phyloP scores from a whole-genome alignment of 2,113 vertebrate species.

The Sminthopsis crassicaudata region DNA sequence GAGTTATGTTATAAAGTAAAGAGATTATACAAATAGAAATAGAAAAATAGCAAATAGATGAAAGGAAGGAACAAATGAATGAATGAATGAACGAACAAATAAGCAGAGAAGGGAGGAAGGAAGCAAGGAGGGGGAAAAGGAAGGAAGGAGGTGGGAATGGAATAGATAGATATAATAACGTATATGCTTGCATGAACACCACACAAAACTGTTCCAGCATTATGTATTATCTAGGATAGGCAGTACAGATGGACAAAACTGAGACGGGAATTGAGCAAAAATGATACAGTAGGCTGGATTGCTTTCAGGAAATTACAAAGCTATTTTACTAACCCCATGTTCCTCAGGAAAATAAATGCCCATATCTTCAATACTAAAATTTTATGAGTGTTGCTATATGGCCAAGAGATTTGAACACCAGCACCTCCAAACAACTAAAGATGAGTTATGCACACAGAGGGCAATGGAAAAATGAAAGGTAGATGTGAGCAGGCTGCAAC shows the following conservation, averaged over 20 bases:
- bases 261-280: not conserved
- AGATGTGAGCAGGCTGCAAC: not conserved
- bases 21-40: not conserved
- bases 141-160: not conserved
- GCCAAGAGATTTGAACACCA: not conserved
- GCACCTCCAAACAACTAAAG: not conserved
- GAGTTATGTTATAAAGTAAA: no score
- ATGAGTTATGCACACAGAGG: not conserved
- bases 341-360: not conserved
- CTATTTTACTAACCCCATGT: not conserved
- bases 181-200: not conserved
- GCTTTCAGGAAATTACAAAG: not conserved
- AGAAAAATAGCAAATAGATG: not conserved
- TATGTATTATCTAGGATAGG: not conserved
- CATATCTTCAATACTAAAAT: not conserved
- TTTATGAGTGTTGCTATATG: not conserved
- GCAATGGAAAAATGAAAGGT: not conserved
- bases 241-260: not conserved
- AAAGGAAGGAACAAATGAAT: not conserved
- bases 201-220: not conserved
- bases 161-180: not conserved
- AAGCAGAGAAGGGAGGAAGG: no score
- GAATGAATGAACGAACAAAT: no score
- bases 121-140: no score
- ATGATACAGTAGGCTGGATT: not conserved